Conservation (phyloP, 2,888 invertebrate genomes). For the Mythimna vitellina region DNA sequence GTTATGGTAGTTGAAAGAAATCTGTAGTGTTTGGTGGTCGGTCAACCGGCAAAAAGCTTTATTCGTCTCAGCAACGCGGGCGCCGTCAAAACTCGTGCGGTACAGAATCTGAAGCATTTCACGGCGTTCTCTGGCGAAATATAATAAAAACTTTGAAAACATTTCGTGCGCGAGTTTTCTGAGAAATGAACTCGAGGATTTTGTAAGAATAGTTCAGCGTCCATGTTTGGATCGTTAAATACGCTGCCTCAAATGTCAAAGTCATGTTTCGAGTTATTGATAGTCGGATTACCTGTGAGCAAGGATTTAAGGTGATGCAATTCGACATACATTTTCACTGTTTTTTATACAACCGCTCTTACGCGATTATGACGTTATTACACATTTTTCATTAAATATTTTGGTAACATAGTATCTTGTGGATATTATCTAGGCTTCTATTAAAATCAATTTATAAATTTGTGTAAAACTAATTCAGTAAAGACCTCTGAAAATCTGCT, state of each 20-base stretch:
- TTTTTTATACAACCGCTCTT: too few relatives aligned
- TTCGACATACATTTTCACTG: too few relatives aligned
- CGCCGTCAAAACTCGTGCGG: conserved; percentile 67
- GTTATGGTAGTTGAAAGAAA: conserved; percentile 23
- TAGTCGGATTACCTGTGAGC: not conserved
- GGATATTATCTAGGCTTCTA: too few relatives aligned
- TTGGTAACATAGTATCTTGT: too few relatives aligned
- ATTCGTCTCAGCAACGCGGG: conserved; percentile 59
- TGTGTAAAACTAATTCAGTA: too few relatives aligned
- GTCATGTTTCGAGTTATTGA: conserved; percentile 31
- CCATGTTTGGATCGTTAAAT: conserved; percentile 47
- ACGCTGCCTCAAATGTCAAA: conserved; percentile 53
- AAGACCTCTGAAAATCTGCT: too few relatives aligned
- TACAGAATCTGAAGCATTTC: conserved; percentile 66
- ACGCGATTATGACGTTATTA: too few relatives aligned
- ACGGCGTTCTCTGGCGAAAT: conserved; percentile 67
- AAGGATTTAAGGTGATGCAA: not conserved
- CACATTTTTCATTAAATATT: too few relatives aligned
- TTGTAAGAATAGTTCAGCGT: conserved; percentile 45
- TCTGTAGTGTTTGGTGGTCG: conserved; percentile 45
- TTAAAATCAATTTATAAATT: too few relatives aligned
- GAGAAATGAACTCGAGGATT: conserved; percentile 45
- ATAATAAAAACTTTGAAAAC: conserved; percentile 59
- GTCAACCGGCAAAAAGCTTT: conserved; percentile 61
- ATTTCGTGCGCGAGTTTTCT: conserved; percentile 59